phyloP scores from a whole-genome alignment of 2,888 invertebrate genomes.

The Craniophora ligustri region DNA sequence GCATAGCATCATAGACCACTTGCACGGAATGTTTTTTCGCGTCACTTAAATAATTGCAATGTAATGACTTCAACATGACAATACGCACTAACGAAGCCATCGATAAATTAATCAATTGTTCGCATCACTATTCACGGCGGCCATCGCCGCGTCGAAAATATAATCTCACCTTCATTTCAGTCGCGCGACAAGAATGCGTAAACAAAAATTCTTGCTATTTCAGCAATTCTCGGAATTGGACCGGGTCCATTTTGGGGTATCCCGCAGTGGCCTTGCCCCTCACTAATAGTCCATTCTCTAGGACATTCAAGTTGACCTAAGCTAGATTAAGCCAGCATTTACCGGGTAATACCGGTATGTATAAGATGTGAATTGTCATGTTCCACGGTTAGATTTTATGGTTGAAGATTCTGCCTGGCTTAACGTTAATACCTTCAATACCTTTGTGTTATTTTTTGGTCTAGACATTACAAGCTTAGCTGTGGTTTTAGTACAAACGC shows the following conservation, averaged over 20 bases:
- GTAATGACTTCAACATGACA: slow-evolving; percentile 22
- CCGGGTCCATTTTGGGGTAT: slow-evolving; percentile 45
- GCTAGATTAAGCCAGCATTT: slow-evolving; percentile 35
- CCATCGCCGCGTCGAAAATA: slow-evolving; percentile 55
- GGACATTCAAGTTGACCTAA: slow-evolving; percentile 56
- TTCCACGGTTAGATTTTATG: slow-evolving; percentile 21
- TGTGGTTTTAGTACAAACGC: slow-evolving; percentile 18
- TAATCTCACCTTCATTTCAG: slow-evolving; percentile 68
- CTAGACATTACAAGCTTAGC: slow-evolving; percentile 17
- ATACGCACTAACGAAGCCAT: slow-evolving; percentile 23
- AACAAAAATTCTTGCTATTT: slow-evolving; percentile 71
- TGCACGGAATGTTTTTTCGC: too few species aligned
- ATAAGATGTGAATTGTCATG: slow-evolving; percentile 22
- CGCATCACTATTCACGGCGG: slow-evolving; percentile 42
- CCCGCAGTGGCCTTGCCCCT: slow-evolving; percentile 56
- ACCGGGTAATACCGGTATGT: slow-evolving; percentile 16
- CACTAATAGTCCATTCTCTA: slow-evolving; percentile 65
- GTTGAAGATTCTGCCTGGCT: slow-evolving; percentile 23
- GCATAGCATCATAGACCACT: too few species aligned
- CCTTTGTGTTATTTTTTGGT: neutral
- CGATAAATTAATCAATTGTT: slow-evolving; percentile 34
- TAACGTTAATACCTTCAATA: slow-evolving; percentile 4
- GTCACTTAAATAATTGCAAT: slow-evolving; percentile 7
- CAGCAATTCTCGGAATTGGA: slow-evolving; percentile 53
- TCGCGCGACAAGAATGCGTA: slow-evolving; percentile 66